These are phyloP conservation scores for Copsychus sechellarum DNA, from an alignment of 2,113 vertebrate genomes.

Conservation along the genomic window DNA sequence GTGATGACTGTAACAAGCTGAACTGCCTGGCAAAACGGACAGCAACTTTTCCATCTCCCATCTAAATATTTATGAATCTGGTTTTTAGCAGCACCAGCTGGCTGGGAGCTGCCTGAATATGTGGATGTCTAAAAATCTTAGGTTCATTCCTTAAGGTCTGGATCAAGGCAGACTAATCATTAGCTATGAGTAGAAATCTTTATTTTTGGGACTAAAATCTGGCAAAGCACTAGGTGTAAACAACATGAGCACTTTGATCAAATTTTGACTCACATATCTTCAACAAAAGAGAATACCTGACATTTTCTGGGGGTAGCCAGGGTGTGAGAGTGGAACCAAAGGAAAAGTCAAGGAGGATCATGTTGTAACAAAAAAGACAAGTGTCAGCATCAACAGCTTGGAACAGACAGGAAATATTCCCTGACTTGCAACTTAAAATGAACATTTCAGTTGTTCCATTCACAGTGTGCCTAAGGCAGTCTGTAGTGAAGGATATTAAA, in stretches of 20 bases:
- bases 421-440: background rate
- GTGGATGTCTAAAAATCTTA: background rate
- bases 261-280: background rate
- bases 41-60: background rate
- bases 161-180: background rate
- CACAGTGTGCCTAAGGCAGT: background rate
- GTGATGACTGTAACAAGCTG: background rate
- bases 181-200: background rate
- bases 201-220: background rate
- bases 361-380: background rate
- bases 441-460: background rate
- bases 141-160: background rate
- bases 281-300: background rate
- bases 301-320: background rate
- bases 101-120: background rate
- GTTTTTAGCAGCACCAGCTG: background rate
- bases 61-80: background rate
- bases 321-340: background rate
- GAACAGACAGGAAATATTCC: background rate
- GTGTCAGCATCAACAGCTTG: background rate
- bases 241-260: background rate
- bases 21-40: background rate
- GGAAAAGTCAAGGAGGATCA: background rate
- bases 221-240: background rate
- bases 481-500: background rate